Percentiles rank a stretch among this genome's conserved stretches.
Evolutionary conservation across 1,140 invertebrate genomes (phyloP).

Genomic region (Achroia grisella): DNA sequence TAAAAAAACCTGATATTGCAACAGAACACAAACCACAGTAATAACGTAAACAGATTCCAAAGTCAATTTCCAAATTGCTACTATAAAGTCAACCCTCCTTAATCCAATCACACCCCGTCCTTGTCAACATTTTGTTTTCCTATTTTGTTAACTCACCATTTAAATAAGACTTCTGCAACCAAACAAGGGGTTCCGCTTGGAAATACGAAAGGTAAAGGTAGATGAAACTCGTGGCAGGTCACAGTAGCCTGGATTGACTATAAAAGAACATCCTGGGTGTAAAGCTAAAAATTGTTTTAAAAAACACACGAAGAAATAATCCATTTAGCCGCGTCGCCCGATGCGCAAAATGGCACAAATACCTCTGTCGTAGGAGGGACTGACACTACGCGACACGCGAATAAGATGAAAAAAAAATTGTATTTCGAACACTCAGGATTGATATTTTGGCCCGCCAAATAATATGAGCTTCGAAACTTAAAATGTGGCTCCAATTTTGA

Average conservation of each 20-base stretch:
- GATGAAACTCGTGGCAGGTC: constrained; percentile 18
- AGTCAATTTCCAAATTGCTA: constrained; percentile 71
- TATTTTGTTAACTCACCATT: constrained; percentile 38
- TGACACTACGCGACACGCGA: constrained; percentile 36
- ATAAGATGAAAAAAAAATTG: constrained; percentile 61
- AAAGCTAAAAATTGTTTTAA: constrained; percentile 39
- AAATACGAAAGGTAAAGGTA: constrained; percentile 7
- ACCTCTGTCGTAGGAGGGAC: constrained; percentile 51
- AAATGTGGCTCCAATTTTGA: constrained; percentile 68
- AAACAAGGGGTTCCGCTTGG: neutral
- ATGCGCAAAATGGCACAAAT: constrained; percentile 53
- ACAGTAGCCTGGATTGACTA: constrained; percentile 23
- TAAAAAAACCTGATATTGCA: constrained; percentile 37
- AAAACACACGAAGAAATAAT: constrained; percentile 67
- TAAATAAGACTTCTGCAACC: constrained; percentile 24
- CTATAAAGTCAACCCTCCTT: constrained; percentile 68
- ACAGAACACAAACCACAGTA: constrained; percentile 31
- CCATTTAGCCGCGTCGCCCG: constrained; percentile 66
- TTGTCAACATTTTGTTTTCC: constrained; percentile 68
- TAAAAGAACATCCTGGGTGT: constrained; percentile 25
- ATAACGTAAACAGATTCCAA: constrained; percentile 58
- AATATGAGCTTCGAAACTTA: constrained; percentile 58
- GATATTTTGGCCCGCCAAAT: constrained; percentile 59
- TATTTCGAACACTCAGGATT: constrained; percentile 46
- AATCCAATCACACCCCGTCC: constrained; percentile 65